Conservation (phyloP, 2,113 vertebrate genomes). For the Formicarius rufipectus region DNA sequence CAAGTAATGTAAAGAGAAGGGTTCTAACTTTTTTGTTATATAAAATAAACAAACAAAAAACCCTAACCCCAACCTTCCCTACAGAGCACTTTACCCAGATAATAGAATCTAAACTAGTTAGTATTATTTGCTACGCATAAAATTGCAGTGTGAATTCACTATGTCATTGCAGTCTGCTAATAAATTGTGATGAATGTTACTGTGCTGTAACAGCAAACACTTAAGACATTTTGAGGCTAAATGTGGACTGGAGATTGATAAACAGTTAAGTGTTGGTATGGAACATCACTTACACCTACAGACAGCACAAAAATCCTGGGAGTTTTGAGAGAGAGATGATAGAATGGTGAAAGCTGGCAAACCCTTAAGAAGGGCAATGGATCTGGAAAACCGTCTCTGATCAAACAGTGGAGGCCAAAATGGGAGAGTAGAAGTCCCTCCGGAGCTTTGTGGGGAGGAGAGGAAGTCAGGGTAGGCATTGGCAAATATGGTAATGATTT, state of each 20-base stretch:
- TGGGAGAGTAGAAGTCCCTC: not conserved
- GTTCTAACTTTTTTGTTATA: not conserved
- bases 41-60: not conserved
- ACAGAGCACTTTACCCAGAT: not conserved
- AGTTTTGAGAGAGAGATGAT: not conserved
- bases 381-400: not conserved
- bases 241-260: not conserved
- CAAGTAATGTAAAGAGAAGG: not conserved
- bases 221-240: not conserved
- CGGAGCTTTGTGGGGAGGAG: not conserved
- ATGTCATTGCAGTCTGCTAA: not conserved
- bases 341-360: not conserved
- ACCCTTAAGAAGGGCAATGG: not conserved
- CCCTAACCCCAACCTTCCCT: not conserved
- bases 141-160: not conserved
- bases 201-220: not conserved
- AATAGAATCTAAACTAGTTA: not conserved
- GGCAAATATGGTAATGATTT: not conserved
- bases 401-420: not conserved
- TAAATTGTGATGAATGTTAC: not conserved
- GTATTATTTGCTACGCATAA: not conserved
- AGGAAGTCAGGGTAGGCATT: not conserved
- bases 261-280: not conserved
- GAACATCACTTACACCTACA: not conserved
- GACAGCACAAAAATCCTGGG: not conserved